phyloP scores from a whole-genome alignment of 2,888 invertebrate species.

The Pachliopta kotzebuea region DNA sequence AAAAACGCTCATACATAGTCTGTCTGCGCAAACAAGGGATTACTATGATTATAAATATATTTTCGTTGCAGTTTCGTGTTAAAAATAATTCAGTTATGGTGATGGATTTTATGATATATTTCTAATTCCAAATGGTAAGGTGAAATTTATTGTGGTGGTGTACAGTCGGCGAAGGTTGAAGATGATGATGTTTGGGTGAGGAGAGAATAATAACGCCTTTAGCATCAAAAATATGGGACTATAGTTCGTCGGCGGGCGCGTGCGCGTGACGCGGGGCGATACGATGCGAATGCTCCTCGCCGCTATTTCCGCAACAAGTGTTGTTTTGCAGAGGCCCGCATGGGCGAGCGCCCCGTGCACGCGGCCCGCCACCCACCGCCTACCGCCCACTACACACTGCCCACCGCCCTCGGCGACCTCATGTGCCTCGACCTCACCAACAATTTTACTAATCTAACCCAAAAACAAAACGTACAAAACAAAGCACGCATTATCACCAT shows the following conservation, averaged over 20 bases:
- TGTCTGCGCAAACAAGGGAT: too few species aligned
- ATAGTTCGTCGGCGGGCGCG: constrained; percentile 10
- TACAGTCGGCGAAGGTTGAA: neutral
- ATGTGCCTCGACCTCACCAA: neutral
- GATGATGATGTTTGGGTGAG: neutral
- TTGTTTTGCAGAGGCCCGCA: constrained; percentile 72
- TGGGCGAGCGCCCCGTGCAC: constrained; percentile 53
- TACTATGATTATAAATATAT: too few species aligned
- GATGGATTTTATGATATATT: too few species aligned
- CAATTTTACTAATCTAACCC: neutral
- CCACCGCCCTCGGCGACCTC: constrained; percentile 14
- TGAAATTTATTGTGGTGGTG: neutral
- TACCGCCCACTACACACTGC: constrained; percentile 22
- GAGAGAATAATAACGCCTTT: neutral
- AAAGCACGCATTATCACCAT: neutral
- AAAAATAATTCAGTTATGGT: too few species aligned
- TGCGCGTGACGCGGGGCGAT: constrained; percentile 35
- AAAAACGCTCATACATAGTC: too few species aligned
- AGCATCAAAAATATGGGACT: constrained; percentile 9
- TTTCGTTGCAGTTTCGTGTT: too few species aligned
- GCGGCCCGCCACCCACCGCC: constrained; percentile 32
- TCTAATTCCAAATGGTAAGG: neutral
- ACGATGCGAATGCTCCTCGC: constrained; percentile 59
- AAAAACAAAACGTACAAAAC: neutral
- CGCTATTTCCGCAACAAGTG: constrained; percentile 78